Evolutionary conservation across 1,140 invertebrate species (phyloP).

Genomic region (Laupala kohalensis): DNA sequence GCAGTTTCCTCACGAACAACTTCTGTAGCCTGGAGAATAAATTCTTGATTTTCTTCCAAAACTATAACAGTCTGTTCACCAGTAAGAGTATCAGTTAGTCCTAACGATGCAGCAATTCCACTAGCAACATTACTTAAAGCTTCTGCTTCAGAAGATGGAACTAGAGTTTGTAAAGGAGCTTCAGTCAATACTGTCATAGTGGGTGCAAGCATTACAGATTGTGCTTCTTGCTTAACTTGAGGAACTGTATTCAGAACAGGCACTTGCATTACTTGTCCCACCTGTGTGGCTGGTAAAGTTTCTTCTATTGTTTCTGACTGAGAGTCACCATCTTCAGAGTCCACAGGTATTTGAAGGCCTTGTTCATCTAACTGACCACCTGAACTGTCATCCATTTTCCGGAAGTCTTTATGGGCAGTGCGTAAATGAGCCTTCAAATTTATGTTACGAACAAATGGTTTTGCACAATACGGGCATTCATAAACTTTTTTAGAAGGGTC

Average conservation of each 20-base stretch:
- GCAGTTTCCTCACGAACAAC: constrained; percentile 5
- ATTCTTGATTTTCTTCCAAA: constrained; percentile 17
- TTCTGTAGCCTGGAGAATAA: constrained; percentile 6
- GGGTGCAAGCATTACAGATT: background rate
- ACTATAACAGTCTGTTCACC: constrained; percentile 21
- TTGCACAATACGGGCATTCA: constrained; percentile 53
- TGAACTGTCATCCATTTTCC: background rate
- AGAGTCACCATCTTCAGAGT: background rate
- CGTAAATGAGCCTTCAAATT: constrained; percentile 53
- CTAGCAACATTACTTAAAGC: constrained; percentile 37
- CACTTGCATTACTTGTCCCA: constrained; percentile 8
- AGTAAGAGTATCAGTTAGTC: constrained; percentile 36
- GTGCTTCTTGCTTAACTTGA: background rate
- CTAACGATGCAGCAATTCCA: constrained; percentile 40
- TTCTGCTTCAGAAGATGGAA: constrained; percentile 38
- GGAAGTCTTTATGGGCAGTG: constrained; percentile 38
- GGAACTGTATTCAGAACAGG: constrained; percentile 8
- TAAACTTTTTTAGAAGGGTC: constrained; percentile 32
- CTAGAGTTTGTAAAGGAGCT: constrained; percentile 19
- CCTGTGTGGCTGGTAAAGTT: background rate
- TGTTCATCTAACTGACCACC: background rate
- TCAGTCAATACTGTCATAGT: constrained; percentile 7
- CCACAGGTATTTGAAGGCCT: background rate
- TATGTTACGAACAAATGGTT: constrained; percentile 44
- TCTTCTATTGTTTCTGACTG: background rate